Evolutionary conservation across 2,797 vertebrate genomes (phyloP).

Genomic region (Argyrosomus regius): DNA sequence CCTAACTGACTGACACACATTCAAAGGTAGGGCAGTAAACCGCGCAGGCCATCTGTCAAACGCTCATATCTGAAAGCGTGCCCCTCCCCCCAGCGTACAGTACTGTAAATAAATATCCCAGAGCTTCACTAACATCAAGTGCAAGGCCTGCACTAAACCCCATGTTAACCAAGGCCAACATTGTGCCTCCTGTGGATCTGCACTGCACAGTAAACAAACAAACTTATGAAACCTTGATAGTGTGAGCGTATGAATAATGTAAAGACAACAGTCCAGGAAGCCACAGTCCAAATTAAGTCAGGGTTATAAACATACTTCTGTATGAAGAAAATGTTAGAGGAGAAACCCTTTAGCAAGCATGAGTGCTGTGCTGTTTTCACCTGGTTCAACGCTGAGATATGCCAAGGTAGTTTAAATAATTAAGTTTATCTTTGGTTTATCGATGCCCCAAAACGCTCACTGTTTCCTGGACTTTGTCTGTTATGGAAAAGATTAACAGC

Average conservation of each 20-base stretch:
- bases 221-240: background rate
- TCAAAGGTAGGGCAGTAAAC: conserved; percentile 69
- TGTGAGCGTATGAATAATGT: conserved; percentile 13
- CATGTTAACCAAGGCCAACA: background rate
- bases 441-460: background rate
- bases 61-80: conserved; percentile 42
- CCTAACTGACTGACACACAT: conserved; percentile 66
- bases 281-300: background rate
- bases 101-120: conserved; percentile 59
- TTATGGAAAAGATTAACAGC: conserved; percentile 4
- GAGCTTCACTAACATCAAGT: conserved; percentile 33
- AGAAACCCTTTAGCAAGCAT: background rate
- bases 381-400: background rate
- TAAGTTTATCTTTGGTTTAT: background rate
- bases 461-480: background rate
- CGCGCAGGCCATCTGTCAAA: conserved; percentile 76
- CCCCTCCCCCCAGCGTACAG: conserved; percentile 57
- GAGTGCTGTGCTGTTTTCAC: conserved; percentile 2
- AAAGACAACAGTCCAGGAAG: background rate
- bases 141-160: conserved; percentile 8
- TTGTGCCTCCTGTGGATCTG: background rate
- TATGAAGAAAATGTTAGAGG: background rate
- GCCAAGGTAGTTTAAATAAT: conserved; percentile 13
- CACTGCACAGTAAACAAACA: conserved; percentile 2
- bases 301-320: background rate